Evolutionary conservation across 2,888 invertebrate species (phyloP).

Genomic region (Reticulitermes lucifugus): DNA sequence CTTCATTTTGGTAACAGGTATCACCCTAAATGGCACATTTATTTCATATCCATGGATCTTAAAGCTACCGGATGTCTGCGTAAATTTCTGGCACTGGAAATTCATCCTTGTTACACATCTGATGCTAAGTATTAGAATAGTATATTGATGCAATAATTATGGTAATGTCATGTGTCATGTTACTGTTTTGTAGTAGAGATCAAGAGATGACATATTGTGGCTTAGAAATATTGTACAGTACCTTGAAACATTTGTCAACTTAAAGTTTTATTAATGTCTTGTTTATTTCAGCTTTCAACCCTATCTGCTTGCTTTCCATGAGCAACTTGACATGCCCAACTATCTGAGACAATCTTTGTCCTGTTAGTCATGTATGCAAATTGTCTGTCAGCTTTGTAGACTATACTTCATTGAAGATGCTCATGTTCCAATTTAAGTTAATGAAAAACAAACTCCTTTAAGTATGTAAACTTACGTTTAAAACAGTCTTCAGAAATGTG

Average conservation of each 20-base stretch:
- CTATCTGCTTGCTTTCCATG: conserved; percentile 34
- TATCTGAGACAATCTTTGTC: neutral
- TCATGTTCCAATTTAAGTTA: too few relatives aligned
- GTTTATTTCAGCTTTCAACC: conserved; percentile 17
- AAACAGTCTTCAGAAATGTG: too few relatives aligned
- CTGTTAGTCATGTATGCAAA: too few relatives aligned
- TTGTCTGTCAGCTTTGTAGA: too few relatives aligned
- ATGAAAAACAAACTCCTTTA: too few relatives aligned
- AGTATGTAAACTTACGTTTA: too few relatives aligned
- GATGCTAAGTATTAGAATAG: conserved; percentile 53
- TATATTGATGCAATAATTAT: conserved; percentile 52
- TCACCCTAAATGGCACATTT: conserved; percentile 80
- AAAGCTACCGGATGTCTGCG: conserved; percentile 49
- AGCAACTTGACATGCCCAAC: conserved; percentile 15
- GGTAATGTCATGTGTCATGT: conserved; percentile 48
- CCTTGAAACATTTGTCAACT: conserved; percentile 15
- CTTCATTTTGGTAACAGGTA: conserved; percentile 65
- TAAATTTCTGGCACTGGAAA: conserved; percentile 52
- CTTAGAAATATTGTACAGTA: conserved; percentile 37
- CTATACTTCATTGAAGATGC: too few relatives aligned
- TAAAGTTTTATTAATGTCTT: conserved; percentile 12
- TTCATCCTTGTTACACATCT: conserved; percentile 51
- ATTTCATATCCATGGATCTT: conserved; percentile 54
- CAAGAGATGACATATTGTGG: conserved; percentile 47
- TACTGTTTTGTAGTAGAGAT: conserved; percentile 48